phyloP scores from a whole-genome alignment of 2,888 invertebrate species.

The Xestia ashworthii region DNA sequence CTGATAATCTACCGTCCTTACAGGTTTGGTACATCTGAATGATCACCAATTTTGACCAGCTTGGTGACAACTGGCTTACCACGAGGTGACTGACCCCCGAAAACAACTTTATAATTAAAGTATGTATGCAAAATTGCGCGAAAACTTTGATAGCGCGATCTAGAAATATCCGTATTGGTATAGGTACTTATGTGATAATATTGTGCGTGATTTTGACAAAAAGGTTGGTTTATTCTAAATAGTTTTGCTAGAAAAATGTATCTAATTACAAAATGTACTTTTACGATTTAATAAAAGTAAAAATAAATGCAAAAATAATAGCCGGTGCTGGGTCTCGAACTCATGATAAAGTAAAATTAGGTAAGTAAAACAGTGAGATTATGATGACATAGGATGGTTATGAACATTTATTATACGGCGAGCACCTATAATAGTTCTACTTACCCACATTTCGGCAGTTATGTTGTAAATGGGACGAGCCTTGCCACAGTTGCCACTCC shows the following conservation, averaged over 20 bases:
- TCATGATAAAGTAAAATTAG: not conserved
- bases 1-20: not conserved
- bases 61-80: not conserved
- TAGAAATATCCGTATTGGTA: not conserved
- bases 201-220: not conserved
- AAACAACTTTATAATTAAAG: not conserved
- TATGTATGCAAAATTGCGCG: not conserved
- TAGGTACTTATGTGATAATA: too few relatives aligned
- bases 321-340: not conserved
- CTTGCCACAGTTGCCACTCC: too few relatives aligned
- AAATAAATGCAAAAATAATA: not conserved
- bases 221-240: not conserved
- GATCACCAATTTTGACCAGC: not conserved
- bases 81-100: not conserved
- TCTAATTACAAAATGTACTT: not conserved
- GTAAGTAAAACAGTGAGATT: too few relatives aligned
- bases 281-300: not conserved
- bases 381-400: too few relatives aligned
- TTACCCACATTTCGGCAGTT: too few relatives aligned
- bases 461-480: too few relatives aligned
- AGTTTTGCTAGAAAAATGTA: not conserved
- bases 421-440: too few relatives aligned
- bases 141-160: constrained; percentile 2
- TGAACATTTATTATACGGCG: too few relatives aligned
- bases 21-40: not conserved